Conservation (phyloP, 2,797 vertebrate genomes). For the Myotis planiceps region DNA sequence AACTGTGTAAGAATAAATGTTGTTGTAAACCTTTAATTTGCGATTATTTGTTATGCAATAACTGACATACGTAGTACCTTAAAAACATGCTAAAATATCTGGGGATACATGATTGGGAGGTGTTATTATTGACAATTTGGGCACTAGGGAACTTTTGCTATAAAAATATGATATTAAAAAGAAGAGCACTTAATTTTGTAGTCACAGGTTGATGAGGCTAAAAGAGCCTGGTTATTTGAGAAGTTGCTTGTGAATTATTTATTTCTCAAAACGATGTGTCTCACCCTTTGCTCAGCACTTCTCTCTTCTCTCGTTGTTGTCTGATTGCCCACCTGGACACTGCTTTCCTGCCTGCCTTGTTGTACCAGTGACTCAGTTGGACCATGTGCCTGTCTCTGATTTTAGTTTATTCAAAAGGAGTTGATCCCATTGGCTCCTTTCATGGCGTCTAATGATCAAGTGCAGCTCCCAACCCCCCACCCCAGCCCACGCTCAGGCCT, state of each 20-base stretch:
- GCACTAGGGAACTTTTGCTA: no score
- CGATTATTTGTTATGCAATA: not conserved
- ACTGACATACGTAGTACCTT: not conserved
- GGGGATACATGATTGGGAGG: not conserved
- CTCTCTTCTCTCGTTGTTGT: accelerated
- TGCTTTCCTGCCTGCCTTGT: accelerated
- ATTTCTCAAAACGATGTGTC: not conserved
- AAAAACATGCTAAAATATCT: not conserved
- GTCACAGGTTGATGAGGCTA: not conserved
- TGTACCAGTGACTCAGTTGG: no score
- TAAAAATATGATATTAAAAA: not conserved
- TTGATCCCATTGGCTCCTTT: not conserved
- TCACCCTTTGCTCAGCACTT: not conserved
- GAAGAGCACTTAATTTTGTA: not conserved
- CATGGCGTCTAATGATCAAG: no score
- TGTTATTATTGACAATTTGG: no score
- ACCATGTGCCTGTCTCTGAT: not conserved
- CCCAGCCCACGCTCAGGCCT: no score
- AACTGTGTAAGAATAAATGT: not conserved
- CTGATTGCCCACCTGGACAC: not conserved
- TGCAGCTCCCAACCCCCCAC: no score
- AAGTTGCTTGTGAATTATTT: not conserved
- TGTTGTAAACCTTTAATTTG: not conserved
- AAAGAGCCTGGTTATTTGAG: not conserved
- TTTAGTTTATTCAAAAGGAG: not conserved